A percentile compares a stretch with the other conserved stretches of the same genome.
Conservation (phyloP, 2,888 invertebrate genomes). For the Melanotus villosus region DNA sequence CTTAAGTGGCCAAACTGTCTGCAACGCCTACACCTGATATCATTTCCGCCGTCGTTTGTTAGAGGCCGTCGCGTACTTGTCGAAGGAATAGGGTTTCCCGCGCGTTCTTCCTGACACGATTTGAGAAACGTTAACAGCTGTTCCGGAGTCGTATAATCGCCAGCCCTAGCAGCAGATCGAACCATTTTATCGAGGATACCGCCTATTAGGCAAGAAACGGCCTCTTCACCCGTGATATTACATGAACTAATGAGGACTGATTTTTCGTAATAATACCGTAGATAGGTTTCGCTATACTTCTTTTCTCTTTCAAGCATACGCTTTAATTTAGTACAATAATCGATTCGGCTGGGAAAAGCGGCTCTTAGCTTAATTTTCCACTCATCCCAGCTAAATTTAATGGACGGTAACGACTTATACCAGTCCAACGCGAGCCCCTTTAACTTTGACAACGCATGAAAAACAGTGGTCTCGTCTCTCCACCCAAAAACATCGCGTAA, state of each 20-base stretch:
- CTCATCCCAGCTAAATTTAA: neutral
- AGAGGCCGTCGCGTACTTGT: too few relatives aligned
- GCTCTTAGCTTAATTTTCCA: neutral
- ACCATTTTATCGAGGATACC: conserved; percentile 41
- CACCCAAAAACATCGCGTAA: too few relatives aligned
- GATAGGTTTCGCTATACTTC: conserved; percentile 34
- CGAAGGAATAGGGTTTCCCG: too few relatives aligned
- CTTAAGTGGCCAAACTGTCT: neutral
- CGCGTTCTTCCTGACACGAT: neutral
- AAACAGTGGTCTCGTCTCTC: too few relatives aligned
- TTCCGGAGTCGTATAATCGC: conserved; percentile 33
- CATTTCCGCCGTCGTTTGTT: too few relatives aligned
- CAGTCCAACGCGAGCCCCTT: neutral
- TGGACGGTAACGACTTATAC: neutral
- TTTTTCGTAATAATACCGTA: conserved; percentile 46
- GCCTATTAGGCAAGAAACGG: conserved; percentile 50
- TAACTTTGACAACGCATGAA: too few relatives aligned
- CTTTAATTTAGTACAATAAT: conserved; percentile 25
- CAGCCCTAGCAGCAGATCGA: conserved; percentile 38
- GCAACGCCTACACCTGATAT: neutral
- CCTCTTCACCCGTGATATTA: conserved; percentile 36
- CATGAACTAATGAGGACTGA: conserved; percentile 39
- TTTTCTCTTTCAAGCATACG: conserved; percentile 32
- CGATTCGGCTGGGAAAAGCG: conserved; percentile 41
- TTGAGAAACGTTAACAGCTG: conserved; percentile 10